These are phyloP conservation scores for Poeciliopsis retropinna DNA, from an alignment of 2,113 vertebrate species.

Conservation along the genomic window DNA sequence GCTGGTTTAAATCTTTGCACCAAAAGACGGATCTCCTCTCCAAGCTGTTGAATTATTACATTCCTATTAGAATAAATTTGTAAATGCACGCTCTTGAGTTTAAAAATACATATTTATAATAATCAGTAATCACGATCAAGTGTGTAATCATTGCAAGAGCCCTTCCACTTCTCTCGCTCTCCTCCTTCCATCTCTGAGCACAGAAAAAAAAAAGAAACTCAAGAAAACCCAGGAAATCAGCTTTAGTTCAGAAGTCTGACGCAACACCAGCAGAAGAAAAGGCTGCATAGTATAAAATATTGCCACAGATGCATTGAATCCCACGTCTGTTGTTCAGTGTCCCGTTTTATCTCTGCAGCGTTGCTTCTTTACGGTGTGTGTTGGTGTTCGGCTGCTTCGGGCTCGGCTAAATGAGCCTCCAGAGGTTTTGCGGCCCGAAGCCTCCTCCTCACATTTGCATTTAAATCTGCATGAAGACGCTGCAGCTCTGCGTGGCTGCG, in stretches of 20 bases:
- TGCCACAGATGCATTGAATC: not conserved
- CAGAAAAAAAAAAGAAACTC: no score
- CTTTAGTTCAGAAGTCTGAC: not conserved
- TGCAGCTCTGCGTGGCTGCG: conserved; percentile 12
- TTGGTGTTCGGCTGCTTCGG: not conserved
- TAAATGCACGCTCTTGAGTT: not conserved
- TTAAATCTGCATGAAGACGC: not conserved
- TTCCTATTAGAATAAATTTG: not conserved
- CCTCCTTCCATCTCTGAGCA: no score
- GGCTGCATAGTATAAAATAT: not conserved
- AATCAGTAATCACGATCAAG: not conserved
- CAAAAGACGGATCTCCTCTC: not conserved
- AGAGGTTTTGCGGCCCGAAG: conserved; percentile 29
- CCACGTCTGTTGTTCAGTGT: no score
- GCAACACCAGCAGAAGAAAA: not conserved
- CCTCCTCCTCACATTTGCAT: conserved; percentile 17
- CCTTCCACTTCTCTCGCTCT: not conserved
- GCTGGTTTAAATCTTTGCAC: not conserved
- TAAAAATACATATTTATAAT: not conserved
- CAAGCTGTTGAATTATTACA: not conserved
- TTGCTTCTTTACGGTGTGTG: conserved; percentile 1
- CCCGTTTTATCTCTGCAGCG: not conserved
- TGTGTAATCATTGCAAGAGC: not conserved
- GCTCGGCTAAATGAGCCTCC: conserved; percentile 33
- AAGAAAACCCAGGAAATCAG: not conserved